phyloP scores from a whole-genome alignment of 2,113 vertebrate genomes.

The Ornithorhynchus anatinus region DNA sequence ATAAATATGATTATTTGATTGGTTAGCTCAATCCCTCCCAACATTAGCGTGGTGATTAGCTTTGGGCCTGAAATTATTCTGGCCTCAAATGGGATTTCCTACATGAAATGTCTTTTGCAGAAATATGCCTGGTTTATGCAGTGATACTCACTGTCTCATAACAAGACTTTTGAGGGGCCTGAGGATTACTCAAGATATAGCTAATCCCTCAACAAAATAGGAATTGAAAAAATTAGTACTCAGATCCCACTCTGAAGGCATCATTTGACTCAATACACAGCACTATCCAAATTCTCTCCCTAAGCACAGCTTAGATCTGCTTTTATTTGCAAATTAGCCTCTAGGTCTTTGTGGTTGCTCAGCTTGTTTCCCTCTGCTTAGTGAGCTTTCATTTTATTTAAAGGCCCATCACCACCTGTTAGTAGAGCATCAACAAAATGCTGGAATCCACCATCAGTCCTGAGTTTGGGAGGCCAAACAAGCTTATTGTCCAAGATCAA shows the following conservation, averaged over 20 bases:
- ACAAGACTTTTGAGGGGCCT: no score
- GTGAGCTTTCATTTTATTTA: conserved; percentile 36
- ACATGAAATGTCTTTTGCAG: no score
- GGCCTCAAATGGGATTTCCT: no score
- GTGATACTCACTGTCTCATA: no score
- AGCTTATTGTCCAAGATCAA: conserved; percentile 45
- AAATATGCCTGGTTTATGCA: no score
- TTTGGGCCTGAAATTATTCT: no score
- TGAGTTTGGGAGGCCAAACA: conserved; percentile 27
- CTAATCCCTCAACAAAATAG: no score
- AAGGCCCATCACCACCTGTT: conserved; percentile 29
- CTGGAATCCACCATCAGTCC: conserved; percentile 16
- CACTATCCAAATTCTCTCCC: not conserved
- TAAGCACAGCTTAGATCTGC: conserved; percentile 7
- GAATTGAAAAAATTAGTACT: not conserved
- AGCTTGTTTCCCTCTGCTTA: not conserved
- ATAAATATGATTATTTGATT: no score
- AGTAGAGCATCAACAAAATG: conserved; percentile 13
- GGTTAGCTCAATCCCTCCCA: no score
- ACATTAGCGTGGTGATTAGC: no score
- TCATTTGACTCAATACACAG: not conserved
- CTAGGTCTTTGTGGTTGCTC: conserved; percentile 17
- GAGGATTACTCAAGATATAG: no score
- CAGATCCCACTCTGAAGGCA: not conserved
- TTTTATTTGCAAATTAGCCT: conserved; percentile 43